These are phyloP conservation scores for Podocnemis expansa DNA, from an alignment of 2,113 vertebrate species.

Conservation along the genomic window DNA sequence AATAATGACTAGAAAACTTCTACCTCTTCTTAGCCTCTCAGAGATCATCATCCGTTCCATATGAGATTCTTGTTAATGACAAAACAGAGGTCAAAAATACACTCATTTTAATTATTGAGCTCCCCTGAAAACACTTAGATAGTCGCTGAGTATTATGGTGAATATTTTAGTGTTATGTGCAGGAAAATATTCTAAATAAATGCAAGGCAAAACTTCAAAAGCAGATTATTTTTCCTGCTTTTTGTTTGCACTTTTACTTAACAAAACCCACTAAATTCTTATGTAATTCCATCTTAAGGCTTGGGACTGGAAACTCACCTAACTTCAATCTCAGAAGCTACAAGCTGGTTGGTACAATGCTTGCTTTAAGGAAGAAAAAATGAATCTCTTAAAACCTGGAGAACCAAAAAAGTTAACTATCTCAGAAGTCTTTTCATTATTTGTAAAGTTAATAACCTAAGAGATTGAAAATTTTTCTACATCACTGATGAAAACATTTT, in stretches of 20 bases:
- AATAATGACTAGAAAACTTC: not conserved
- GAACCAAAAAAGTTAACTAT: fast-evolving
- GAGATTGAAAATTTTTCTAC: not conserved
- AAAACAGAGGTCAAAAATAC: not conserved
- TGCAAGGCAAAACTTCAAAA: not conserved
- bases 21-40: not conserved
- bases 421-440: not conserved
- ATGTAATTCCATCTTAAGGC: not conserved
- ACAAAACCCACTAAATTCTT: not conserved
- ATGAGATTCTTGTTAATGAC: not conserved
- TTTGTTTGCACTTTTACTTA: slow-evolving; percentile 3
- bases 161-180: slow-evolving; percentile 2
- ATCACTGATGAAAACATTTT: not conserved
- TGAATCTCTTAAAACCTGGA: not conserved
- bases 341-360: not conserved
- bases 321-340: not conserved
- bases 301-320: not conserved
- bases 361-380: not conserved
- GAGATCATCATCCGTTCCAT: not conserved
- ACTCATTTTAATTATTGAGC: not conserved
- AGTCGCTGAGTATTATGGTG: slow-evolving; percentile 30
- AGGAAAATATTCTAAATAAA: slow-evolving; percentile 26
- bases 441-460: not conserved
- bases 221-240: not conserved
- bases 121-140: slow-evolving; percentile 26